Base-by-base conservation (phyloP, 2,888 invertebrate genomes). In the Macrosiphum euphorbiae region DNA sequence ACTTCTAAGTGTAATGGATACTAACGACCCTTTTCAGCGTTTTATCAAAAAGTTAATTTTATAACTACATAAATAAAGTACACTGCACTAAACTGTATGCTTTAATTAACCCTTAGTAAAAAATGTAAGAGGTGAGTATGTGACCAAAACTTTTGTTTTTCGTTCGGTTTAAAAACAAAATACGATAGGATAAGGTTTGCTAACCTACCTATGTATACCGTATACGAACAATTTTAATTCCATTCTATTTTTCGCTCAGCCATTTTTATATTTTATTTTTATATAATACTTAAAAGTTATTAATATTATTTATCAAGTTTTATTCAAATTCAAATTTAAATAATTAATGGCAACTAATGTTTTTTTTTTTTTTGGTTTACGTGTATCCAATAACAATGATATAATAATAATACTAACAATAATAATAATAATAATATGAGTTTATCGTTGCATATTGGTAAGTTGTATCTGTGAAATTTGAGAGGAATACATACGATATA, bases 1-100 rank as follows among this genome's bases (percentile, higher is more conserved):
- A 92, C 92, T 87, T 92, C 52, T n/a, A 55, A 86, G 58, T 87
- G 61, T 92, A 92, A 92, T 92, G 88, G 67, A 92, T 88, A 92
- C 52, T 88, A 88, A 92, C 44, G 87, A 88, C 88, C 61, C 26
- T 88, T 92, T 92, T 88, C 41, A 92, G 52, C 52, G 92, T 92
- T 88, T 52, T 92, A 88, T 67, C 67, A 41, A 67, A 92, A 92
- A 92, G 88, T 92, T 87, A 88, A 92, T 88, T 88, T 92, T 41
- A 24, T 41, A 67, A 92, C 67, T 41, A 67, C 67, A 88, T 52
- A 92, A 88, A 88, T 88, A 92, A 88, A 88, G 86, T 86, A 87
- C 87, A 28, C 7, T 58, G 58, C 67, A 88, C 67, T 87, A 88
- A 5, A 44, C 67, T 52, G 87, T 41, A 41, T n/a, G 41, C 41